Evolutionary conservation across 2,113 vertebrate species (phyloP).

Genomic region (Mastomys natalensis): DNA sequence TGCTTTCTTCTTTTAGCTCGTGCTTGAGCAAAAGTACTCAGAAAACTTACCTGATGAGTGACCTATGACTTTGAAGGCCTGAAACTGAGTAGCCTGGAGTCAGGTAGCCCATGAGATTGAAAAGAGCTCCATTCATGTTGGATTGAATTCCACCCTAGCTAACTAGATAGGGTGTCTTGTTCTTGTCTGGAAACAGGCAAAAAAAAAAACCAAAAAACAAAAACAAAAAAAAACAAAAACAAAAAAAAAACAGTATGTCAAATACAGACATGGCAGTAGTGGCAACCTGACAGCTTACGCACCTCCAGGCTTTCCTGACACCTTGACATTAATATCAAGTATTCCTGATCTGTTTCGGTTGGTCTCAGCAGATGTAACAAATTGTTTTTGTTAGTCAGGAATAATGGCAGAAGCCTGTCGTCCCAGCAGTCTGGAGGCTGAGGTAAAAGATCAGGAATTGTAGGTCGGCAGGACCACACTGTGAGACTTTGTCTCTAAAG

Average conservation of each 20-base stretch:
- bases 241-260: conserved; percentile 9
- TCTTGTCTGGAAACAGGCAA: conserved; percentile 34
- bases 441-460: background rate
- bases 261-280: background rate
- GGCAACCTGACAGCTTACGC: background rate
- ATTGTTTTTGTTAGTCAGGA: background rate
- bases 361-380: background rate
- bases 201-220: too few relatives aligned
- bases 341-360: background rate
- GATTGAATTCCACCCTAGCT: conserved; percentile 38
- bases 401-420: background rate
- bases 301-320: background rate
- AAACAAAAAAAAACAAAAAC: conserved; percentile 41
- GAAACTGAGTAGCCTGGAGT: conserved; percentile 55
- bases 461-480: background rate
- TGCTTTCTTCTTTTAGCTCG: background rate
- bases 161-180: background rate
- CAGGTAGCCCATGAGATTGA: conserved; percentile 62
- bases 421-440: background rate
- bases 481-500: background rate
- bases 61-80: conserved; percentile 60
- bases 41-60: conserved; percentile 50
- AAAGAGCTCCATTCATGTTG: conserved; percentile 64
- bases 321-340: background rate
- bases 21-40: background rate